These are phyloP conservation scores for Tetramorium simillimum DNA, from an alignment of 1,140 invertebrate species.

Conservation along the genomic window DNA sequence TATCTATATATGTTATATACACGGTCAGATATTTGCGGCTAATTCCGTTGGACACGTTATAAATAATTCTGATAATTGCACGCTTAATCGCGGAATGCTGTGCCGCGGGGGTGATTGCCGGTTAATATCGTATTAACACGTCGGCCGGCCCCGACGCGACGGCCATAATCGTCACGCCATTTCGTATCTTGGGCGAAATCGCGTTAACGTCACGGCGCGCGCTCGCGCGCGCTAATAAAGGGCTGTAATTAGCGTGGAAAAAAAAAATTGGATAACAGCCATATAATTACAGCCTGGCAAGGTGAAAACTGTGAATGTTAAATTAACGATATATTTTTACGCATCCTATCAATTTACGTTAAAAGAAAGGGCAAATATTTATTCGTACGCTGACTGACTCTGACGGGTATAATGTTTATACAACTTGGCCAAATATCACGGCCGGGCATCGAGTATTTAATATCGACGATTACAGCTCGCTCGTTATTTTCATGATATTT, in stretches of 20 bases:
- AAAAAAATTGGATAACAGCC: slow-evolving; percentile 24
- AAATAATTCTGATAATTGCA: slow-evolving; percentile 54
- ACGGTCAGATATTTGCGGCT: background rate
- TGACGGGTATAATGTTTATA: background rate
- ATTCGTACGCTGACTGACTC: background rate
- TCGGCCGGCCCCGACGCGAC: slow-evolving; percentile 6
- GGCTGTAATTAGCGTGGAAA: slow-evolving; percentile 31
- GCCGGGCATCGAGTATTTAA: background rate
- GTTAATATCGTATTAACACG: slow-evolving; percentile 52
- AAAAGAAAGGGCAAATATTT: slow-evolving; percentile 20
- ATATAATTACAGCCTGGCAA: background rate
- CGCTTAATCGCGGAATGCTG: slow-evolving; percentile 28
- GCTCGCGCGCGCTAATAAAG: slow-evolving; percentile 19
- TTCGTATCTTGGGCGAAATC: slow-evolving; percentile 49
- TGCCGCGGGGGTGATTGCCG: background rate
- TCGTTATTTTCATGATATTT: slow-evolving; percentile 6
- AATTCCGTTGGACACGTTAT: background rate
- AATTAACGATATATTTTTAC: slow-evolving; percentile 30
- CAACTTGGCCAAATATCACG: background rate
- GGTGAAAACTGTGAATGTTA: background rate
- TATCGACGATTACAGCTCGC: background rate
- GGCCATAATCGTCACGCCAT: slow-evolving; percentile 53
- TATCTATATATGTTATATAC: background rate
- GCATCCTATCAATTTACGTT: background rate
- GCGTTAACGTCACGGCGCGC: slow-evolving; percentile 42